Percentiles rank a stretch among this genome's conserved stretches.
phyloP scores from a whole-genome alignment of 2,797 vertebrate genomes.

The Triplophysa bombifrons region DNA sequence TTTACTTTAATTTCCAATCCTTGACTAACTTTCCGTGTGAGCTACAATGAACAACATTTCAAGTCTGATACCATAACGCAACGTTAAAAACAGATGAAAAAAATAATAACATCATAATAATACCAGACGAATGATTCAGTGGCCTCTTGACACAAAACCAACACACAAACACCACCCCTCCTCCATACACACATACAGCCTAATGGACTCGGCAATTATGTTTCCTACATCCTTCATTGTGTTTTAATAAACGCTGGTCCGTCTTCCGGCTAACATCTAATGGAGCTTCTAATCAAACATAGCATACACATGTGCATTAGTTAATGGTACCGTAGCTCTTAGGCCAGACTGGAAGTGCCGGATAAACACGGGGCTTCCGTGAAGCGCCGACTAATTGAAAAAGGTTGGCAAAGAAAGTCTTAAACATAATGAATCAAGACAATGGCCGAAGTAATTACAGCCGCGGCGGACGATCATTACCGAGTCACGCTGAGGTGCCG shows the following conservation, averaged over 20 bases:
- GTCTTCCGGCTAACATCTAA: conserved; percentile 67
- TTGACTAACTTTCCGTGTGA: too few species aligned
- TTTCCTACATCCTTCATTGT: conserved; percentile 25
- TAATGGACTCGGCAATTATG: background rate
- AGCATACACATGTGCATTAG: conserved; percentile 50
- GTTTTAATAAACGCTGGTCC: conserved; percentile 60
- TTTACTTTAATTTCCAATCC: too few species aligned
- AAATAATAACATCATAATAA: background rate
- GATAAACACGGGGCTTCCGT: conserved; percentile 17
- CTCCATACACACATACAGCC: background rate
- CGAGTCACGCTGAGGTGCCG: conserved; percentile 64
- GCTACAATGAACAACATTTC: too few species aligned
- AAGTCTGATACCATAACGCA: background rate
- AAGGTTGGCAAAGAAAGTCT: conserved; percentile 70
- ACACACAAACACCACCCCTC: background rate
- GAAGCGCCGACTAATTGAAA: conserved; percentile 69
- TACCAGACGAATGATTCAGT: background rate
- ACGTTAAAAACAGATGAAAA: background rate
- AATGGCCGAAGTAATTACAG: conserved; percentile 73
- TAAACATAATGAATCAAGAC: conserved; percentile 76
- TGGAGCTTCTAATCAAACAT: conserved; percentile 64
- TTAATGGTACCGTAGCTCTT: conserved; percentile 19
- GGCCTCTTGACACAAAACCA: background rate
- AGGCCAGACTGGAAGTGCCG: conserved; percentile 5
- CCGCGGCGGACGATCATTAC: conserved; percentile 68